These are phyloP conservation scores for Ischnura elegans DNA, from an alignment of 2,888 invertebrate genomes.

Conservation along the genomic window DNA sequence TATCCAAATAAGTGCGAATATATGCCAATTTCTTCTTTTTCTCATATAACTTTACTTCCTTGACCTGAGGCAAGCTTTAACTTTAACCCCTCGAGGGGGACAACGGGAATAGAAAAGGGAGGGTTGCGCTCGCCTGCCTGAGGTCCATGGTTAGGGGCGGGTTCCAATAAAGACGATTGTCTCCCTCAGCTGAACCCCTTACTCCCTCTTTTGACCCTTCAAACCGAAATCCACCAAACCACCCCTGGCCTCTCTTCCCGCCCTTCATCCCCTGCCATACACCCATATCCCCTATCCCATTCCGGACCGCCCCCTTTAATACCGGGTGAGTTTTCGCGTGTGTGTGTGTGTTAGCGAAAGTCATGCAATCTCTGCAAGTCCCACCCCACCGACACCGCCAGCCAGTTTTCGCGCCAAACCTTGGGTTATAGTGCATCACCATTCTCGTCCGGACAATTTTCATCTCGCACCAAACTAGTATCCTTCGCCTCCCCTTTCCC, in stretches of 20 bases:
- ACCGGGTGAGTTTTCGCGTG: no score
- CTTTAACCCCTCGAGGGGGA: constrained; percentile 1
- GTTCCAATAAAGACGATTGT: constrained; percentile 55
- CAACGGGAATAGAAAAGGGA: constrained; percentile 12
- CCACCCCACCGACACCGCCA: neutral
- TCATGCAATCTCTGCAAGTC: constrained; percentile 27
- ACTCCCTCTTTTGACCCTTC: neutral
- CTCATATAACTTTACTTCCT: neutral
- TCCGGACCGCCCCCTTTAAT: neutral
- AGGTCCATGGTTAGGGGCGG: neutral
- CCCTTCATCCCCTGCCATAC: no score
- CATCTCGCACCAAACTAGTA: constrained; percentile 24
- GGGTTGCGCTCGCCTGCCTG: neutral
- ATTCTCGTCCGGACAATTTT: neutral
- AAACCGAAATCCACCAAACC: neutral
- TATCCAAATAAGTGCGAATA: no score
- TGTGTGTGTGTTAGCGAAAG: neutral
- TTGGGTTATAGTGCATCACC: neutral
- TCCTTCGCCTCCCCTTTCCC: no score
- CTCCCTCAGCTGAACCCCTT: no score
- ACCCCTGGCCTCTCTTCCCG: no score
- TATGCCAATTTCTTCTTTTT: no score
- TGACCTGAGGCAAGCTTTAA: neutral
- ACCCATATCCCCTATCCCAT: neutral
- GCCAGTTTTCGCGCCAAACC: neutral